Evolutionary conservation across 2,888 invertebrate species (phyloP).

Genomic region (Troilus luridus): DNA sequence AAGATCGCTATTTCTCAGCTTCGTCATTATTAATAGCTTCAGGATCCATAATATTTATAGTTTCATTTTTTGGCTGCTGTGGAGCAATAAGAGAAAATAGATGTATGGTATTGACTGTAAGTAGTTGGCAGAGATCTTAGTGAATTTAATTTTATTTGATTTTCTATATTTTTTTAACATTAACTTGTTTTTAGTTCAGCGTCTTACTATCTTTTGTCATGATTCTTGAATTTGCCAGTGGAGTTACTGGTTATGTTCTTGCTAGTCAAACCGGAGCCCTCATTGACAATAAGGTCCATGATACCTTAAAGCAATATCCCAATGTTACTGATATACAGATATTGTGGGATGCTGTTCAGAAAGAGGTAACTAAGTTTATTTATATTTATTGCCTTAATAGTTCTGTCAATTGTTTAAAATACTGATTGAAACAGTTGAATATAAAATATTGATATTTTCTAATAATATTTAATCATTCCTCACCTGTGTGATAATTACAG

Average conservation of each 20-base stretch:
- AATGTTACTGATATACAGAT: conserved; percentile 61
- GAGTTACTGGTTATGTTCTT: conserved; percentile 81
- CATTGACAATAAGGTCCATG: conserved; percentile 63
- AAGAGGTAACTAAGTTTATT: conserved; percentile 62
- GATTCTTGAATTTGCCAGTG: conserved; percentile 85
- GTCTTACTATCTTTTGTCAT: conserved; percentile 84
- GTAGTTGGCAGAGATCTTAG: conserved; percentile 64
- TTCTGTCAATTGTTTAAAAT: background rate
- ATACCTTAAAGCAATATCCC: conserved; percentile 65
- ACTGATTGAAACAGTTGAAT: background rate
- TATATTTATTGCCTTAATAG: background rate
- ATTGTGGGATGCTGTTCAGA: conserved; percentile 66
- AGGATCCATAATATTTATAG: conserved; percentile 67
- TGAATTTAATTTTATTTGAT: background rate
- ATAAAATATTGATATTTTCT: background rate
- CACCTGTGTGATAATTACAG: background rate
- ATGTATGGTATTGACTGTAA: conserved; percentile 70
- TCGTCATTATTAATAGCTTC: conserved; percentile 64
- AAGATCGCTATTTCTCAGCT: conserved; percentile 64
- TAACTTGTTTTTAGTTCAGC: conserved; percentile 75
- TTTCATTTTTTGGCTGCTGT: conserved; percentile 71
- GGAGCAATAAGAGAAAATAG: conserved; percentile 70
- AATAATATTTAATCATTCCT: background rate
- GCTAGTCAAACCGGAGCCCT: conserved; percentile 62
- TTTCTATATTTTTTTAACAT: background rate